Conservation (phyloP, 1,140 invertebrate genomes). For the Cylas formicarius region DNA sequence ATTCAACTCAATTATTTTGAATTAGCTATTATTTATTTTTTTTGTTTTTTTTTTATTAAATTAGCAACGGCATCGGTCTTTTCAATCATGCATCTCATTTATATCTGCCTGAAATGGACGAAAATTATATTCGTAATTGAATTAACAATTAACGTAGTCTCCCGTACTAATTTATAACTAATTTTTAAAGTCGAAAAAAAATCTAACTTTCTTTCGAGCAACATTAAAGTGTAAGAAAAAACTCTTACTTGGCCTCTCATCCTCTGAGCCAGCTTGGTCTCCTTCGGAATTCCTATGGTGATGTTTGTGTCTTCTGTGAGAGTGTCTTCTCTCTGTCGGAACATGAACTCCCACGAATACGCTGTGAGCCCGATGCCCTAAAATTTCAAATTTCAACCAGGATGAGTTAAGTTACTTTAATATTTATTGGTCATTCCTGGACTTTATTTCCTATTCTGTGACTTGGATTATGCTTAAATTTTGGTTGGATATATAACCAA, state of each 20-base stretch:
- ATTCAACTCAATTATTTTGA: too few relatives aligned
- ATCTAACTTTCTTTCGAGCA: too few relatives aligned
- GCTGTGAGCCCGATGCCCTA: conserved; percentile 82
- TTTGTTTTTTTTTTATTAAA: too few relatives aligned
- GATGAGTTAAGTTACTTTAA: not conserved
- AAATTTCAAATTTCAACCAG: conserved; percentile 28
- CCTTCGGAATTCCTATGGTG: conserved; percentile 53
- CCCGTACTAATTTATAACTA: too few relatives aligned
- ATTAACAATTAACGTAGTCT: too few relatives aligned
- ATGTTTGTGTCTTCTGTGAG: conserved; percentile 69
- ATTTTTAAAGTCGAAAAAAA: too few relatives aligned
- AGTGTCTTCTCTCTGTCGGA: conserved; percentile 65
- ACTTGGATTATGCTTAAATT: not conserved
- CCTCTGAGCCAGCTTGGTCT: conserved; percentile 43
- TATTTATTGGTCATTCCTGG: not conserved
- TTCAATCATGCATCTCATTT: too few relatives aligned
- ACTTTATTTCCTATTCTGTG: not conserved
- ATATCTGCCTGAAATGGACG: too few relatives aligned
- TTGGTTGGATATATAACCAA: conserved; percentile 1
- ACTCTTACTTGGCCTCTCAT: conserved; percentile 56
- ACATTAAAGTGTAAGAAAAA: conserved; percentile 1
- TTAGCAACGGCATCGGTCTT: too few relatives aligned
- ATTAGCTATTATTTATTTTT: too few relatives aligned
- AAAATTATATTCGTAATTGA: too few relatives aligned
- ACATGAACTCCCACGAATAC: conserved; percentile 84